Base-by-base conservation (phyloP, 2,797 vertebrate genomes). In the Hyperoplus lanceolatus region DNA sequence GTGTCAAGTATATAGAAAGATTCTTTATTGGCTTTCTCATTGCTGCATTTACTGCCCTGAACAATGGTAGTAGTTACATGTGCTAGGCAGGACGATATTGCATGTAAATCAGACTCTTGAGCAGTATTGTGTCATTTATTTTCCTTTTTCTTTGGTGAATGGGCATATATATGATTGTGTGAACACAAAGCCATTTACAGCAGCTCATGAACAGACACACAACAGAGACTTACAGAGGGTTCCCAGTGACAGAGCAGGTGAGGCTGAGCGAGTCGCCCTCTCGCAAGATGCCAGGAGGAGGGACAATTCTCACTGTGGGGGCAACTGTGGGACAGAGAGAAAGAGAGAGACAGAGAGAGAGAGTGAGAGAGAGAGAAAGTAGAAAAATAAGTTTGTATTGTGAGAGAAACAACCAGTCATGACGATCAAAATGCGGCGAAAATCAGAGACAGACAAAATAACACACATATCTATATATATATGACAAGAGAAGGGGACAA, bases 221-320 rank as follows among this genome's bases (percentile, higher is more conserved):
- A 67, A 82, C 45, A 63, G 1, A 80, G 29, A 94, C 96, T 97
- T 92, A 98, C 97, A 94, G 94, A 73, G 97, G 97, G 91, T 98
- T 98, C 62, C 96, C 97, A 0, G 93, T 93, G 81, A 97, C 91
- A 0, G 95, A 94, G 87, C 97, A 98, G 46, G 95, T 96, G 75
- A 98, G 94, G 82, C 92, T 95, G 79, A 98, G 93, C 0, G 96
- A 96, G 90, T 98, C 97, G 36, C 97, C 97, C 82, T 98, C 97
- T 90, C 97, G 88, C 82, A 97, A 95, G 64, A 98, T 96, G 12
- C 96, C 96, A 42, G 95, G 82, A 6, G 97, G 96, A 72, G 97
- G 95, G 61, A 96, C 87, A 73, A 98, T 97, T 84, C 95, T 93
- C 70, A 96, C 97, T 48, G 93, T 95, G 36, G 95, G 95, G 61